Evolutionary conservation across 1,140 invertebrate genomes (phyloP).

Genomic region (Aphidius ervi): DNA sequence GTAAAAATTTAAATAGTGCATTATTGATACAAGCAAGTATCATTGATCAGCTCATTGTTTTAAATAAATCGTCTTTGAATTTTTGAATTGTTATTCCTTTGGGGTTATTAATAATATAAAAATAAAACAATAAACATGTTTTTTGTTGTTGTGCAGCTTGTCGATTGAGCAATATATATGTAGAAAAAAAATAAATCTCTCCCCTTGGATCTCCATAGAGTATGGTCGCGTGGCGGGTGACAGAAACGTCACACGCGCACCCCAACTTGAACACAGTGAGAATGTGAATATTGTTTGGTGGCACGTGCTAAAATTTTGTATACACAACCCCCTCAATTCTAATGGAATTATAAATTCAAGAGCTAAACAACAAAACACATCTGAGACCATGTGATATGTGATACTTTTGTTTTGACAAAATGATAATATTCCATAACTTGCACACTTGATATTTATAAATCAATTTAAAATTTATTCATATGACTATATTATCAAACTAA

Average conservation of each 20-base stretch:
- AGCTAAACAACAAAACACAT: constrained; percentile 33
- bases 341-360: constrained; percentile 50
- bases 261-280: constrained; percentile 24
- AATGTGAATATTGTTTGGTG: constrained; percentile 36
- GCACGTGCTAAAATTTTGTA: constrained; percentile 8
- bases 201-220: background rate
- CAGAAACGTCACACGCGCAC: constrained; percentile 17
- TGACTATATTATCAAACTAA: too few species aligned
- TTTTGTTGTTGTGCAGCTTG: background rate
- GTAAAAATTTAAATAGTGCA: too few species aligned
- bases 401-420: too few species aligned
- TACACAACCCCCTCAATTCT: constrained; percentile 23
- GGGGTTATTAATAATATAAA: background rate
- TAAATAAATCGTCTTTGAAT: too few species aligned
- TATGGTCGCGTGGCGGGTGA: constrained; percentile 30
- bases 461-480: too few species aligned
- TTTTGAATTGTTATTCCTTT: background rate
- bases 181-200: constrained; percentile 24
- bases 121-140: constrained; percentile 12
- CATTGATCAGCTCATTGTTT: too few species aligned
- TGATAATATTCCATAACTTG: too few species aligned
- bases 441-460: too few species aligned
- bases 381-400: constrained; percentile 35
- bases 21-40: too few species aligned
- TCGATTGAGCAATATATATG: constrained; percentile 28